Percentiles rank a stretch among this genome's conserved stretches.
Conservation (phyloP, 2,797 vertebrate species). For the Nannoperca australis region DNA sequence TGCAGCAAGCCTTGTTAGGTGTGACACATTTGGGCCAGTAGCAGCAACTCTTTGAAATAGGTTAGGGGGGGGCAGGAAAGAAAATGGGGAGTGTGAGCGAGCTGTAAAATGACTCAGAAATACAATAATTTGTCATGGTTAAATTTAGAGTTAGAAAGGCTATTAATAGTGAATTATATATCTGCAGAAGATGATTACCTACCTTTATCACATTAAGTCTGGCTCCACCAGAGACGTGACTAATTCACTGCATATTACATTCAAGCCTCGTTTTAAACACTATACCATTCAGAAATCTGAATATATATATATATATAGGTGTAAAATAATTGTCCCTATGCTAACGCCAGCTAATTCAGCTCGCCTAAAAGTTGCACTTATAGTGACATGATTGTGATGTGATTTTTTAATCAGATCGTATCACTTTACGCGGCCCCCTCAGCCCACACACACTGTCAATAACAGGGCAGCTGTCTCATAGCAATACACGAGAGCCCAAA, state of each 20-base stretch:
- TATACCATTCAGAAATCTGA: constrained; percentile 55
- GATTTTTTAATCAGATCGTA: constrained; percentile 50
- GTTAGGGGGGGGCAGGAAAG: constrained; percentile 51
- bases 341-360: constrained; percentile 26
- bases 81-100: constrained; percentile 49
- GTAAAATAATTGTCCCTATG: constrained; percentile 29
- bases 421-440: constrained; percentile 30
- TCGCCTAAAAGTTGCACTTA: constrained; percentile 34
- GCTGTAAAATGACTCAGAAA: constrained; percentile 76
- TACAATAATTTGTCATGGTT: constrained; percentile 83
- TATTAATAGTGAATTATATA: constrained; percentile 84
- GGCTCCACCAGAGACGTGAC: constrained; percentile 70
- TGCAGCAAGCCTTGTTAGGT: constrained; percentile 82
- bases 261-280: constrained; percentile 47
- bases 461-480: constrained; percentile 56
- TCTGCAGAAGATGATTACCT: constrained; percentile 80
- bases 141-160: constrained; percentile 76
- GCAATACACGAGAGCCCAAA: constrained; percentile 36
- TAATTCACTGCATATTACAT: constrained; percentile 65
- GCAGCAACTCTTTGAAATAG: constrained; percentile 75
- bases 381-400: constrained; percentile 30
- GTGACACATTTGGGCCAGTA: constrained; percentile 84
- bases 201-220: constrained; percentile 76
- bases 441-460: constrained; percentile 40
- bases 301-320: constrained; percentile 30